Evolutionary conservation across 2,113 vertebrate species (phyloP).

Genomic region (Ciconia boyciana): DNA sequence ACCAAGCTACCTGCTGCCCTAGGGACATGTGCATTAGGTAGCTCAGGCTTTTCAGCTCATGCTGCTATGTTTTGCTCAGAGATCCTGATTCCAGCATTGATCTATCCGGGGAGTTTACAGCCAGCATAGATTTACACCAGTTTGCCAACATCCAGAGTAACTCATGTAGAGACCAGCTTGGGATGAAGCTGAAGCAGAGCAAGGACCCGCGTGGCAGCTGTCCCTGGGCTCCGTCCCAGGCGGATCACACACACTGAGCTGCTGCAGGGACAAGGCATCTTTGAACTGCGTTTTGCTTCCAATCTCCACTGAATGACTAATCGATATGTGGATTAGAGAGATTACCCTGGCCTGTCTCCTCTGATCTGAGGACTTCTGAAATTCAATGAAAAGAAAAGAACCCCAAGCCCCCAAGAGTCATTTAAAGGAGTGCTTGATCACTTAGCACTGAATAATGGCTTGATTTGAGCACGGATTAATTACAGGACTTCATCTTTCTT

Average conservation of each 20-base stretch:
- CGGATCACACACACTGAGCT: neutral
- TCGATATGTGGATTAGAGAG: neutral
- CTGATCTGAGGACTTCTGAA: neutral
- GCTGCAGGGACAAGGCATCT: neutral
- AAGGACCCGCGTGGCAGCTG: fast-evolving
- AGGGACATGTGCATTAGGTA: neutral
- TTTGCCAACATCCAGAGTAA: neutral
- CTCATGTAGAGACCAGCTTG: neutral
- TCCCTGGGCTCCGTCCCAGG: neutral
- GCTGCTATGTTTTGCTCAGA: too few relatives aligned
- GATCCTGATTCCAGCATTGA: neutral
- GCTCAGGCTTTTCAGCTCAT: neutral
- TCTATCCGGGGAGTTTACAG: neutral
- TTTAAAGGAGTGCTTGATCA: neutral
- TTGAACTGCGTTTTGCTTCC: neutral
- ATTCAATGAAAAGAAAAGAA: neutral
- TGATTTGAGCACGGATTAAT: neutral
- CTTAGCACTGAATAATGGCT: neutral
- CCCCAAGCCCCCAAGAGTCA: neutral
- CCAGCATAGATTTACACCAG: neutral
- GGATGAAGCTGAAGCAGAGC: neutral
- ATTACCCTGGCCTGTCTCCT: neutral
- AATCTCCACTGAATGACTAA: neutral
- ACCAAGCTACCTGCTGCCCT: neutral
- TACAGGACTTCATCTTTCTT: neutral